Conservation (phyloP, 2,888 invertebrate species). For the Timandra comae region DNA sequence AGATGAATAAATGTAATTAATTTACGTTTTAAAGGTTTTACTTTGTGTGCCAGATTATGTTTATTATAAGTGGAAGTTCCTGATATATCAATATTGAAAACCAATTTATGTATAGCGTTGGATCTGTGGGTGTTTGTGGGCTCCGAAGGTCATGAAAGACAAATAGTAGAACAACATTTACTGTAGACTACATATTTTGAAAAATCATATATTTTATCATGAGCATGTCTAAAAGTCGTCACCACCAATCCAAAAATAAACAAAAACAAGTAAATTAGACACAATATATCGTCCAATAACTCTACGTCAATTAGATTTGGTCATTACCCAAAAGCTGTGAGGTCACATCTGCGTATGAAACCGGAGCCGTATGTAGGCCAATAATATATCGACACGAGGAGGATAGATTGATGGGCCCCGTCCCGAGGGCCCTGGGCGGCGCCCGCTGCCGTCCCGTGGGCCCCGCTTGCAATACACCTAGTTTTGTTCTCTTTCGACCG, state of each 20-base stretch:
- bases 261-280: conserved; percentile 2
- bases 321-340: conserved; percentile 29
- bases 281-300: neutral
- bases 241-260: conserved; percentile 5
- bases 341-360: conserved; percentile 58
- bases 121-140: no score
- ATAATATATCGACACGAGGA: conserved; percentile 59
- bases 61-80: no score
- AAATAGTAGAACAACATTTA: no score
- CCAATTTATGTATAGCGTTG: no score
- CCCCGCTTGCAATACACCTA: conserved; percentile 37
- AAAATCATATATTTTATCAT: no score
- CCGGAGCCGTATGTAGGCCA: conserved; percentile 51
- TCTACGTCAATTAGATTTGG: neutral
- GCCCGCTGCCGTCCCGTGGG: conserved; percentile 25
- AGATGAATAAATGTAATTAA: conserved; percentile 3
- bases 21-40: no score
- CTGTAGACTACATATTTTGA: no score
- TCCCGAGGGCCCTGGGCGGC: conserved; percentile 22
- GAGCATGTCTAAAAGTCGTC: no score
- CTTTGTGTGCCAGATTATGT: no score
- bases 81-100: no score
- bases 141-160: no score
- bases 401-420: conserved; percentile 60
- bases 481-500: conserved; percentile 40